phyloP scores from a whole-genome alignment of 2,113 vertebrate species.

The Fregetta grallaria region DNA sequence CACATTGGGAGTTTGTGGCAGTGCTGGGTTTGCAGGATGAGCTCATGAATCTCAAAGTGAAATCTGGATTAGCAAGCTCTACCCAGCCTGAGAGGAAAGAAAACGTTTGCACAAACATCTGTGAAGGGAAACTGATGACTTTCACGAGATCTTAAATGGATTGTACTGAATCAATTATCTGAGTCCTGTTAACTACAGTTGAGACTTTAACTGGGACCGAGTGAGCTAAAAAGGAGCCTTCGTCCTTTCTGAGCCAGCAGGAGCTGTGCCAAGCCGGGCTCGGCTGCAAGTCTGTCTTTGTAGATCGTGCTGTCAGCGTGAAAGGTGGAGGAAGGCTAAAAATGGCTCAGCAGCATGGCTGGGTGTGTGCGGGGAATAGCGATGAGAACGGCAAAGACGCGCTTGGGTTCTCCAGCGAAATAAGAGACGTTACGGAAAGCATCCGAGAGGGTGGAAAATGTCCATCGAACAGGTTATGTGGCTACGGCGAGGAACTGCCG shows the following conservation, averaged over 20 bases:
- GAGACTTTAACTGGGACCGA: neutral
- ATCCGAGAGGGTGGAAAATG: neutral
- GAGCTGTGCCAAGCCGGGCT: neutral
- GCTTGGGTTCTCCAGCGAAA: neutral
- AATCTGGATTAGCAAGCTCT: neutral
- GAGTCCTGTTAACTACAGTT: neutral
- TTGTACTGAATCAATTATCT: neutral
- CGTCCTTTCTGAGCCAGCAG: neutral
- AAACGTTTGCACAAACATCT: constrained; percentile 1
- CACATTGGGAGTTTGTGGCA: neutral
- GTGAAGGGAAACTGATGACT: neutral
- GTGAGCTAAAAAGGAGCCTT: neutral
- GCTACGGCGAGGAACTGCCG: neutral
- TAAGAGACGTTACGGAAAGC: neutral
- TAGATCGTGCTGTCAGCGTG: neutral
- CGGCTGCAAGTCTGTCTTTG: neutral
- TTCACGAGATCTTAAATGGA: neutral
- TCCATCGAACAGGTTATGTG: neutral
- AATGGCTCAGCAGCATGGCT: neutral
- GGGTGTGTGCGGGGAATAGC: neutral
- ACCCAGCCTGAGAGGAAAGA: neutral
- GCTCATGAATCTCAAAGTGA: neutral
- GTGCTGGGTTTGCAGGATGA: neutral
- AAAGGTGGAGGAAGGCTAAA: constrained; percentile 30
- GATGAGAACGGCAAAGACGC: neutral